Base-by-base conservation (phyloP, 2,113 vertebrate genomes). In the Neodontobutis hainanensis region DNA sequence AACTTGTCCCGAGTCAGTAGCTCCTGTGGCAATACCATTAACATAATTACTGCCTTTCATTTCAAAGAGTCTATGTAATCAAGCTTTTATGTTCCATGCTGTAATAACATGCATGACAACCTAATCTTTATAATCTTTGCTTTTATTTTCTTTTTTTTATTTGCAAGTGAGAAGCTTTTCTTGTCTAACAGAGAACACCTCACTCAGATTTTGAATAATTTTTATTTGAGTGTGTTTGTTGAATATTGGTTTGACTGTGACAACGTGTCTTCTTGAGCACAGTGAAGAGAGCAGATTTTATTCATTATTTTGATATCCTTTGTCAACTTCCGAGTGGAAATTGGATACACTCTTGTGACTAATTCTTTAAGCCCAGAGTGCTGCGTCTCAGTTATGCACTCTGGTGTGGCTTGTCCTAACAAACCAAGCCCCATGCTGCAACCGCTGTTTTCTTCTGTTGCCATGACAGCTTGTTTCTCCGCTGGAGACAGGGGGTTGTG, bases 381-480 rank as follows among this genome's bases (percentile, higher is more conserved):
- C 80, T 63, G 75, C 77, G 75, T 85, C 77, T 83, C 78, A 68
- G 77, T 78, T 60, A 71, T 55, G 48, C 45, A 55, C 73, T 76
- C 38, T 63, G 74, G 66, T 71, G 78, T 57, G 11, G 71, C 67
- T 80, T 61, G 69, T 84, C 74, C 71, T 69, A 65, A 68, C 73
- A 76, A 80, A 83, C 69, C 73, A 55, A 59, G 60, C 58, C 62
- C 61, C 40, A 11, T 36, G 64, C 68, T 51, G 64, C 63, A 55
- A 77, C 78, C 8, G 6, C 69, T 81, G 73, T 81, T 85, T 81
- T 62, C 75, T 46, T 74, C 77, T 65, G 85, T 87, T 84, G 61
- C 83, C 75, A 83, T 78, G 82, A 83, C 81, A 74, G 78, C 86
- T 69, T 46, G 19, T 65, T 67, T 76, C 81, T 83, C 75, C 70